Conservation (phyloP, 2,888 invertebrate species). For the Aspidiotus destructor region DNA sequence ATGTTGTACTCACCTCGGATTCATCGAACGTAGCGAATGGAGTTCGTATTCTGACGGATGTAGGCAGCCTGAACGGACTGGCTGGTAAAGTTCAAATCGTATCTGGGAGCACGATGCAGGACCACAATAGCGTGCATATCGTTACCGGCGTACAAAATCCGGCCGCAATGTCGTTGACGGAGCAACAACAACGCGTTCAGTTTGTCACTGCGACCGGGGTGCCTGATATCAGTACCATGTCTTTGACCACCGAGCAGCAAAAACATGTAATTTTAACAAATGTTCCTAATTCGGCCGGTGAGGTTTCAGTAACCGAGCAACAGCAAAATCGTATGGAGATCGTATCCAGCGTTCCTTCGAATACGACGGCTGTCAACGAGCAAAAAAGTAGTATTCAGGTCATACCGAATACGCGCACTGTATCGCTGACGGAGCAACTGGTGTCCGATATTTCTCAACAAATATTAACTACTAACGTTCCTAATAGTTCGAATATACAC, state of each 20-base stretch:
- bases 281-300: constrained; percentile 35
- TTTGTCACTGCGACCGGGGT: constrained; percentile 35
- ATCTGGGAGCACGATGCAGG: constrained; percentile 31
- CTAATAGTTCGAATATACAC: constrained; percentile 34
- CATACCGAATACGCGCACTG: constrained; percentile 35
- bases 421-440: constrained; percentile 36
- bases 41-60: constrained; percentile 38
- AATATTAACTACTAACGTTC: constrained; percentile 37
- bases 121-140: constrained; percentile 37
- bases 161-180: constrained; percentile 25
- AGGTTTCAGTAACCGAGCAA: constrained; percentile 22
- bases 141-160: constrained; percentile 33
- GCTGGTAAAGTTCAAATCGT: constrained; percentile 36
- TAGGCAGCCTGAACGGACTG: constrained; percentile 35
- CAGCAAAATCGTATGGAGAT: constrained; percentile 37
- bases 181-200: constrained; percentile 34
- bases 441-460: constrained; percentile 34
- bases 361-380: constrained; percentile 27
- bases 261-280: constrained; percentile 37
- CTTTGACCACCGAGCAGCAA: constrained; percentile 34
- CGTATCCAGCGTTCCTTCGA: constrained; percentile 36
- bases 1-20: constrained; percentile 26
- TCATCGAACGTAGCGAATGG: constrained; percentile 32
- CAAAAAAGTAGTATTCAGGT: constrained; percentile 37
- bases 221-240: constrained; percentile 27